phyloP scores from a whole-genome alignment of 2,888 invertebrate species.

The Cactoblastis cactorum region DNA sequence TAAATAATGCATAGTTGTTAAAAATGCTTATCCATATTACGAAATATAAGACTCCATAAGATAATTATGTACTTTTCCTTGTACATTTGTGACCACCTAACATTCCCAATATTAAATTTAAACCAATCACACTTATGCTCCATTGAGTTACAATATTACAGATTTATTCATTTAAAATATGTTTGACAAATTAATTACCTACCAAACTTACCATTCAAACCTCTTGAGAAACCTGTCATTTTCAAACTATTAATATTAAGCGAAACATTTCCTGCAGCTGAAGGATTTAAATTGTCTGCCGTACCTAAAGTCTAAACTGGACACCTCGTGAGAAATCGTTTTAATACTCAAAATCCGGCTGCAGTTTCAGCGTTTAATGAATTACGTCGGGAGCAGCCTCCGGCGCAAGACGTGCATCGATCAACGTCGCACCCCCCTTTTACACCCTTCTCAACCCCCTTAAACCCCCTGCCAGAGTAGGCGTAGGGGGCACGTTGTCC shows the following conservation, averaged over 20 bases:
- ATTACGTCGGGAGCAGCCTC: constrained; percentile 79
- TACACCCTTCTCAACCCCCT: constrained; percentile 30
- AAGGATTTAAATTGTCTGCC: constrained; percentile 42
- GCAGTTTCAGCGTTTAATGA: constrained; percentile 79
- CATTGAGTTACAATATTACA: no score
- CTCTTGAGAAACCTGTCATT: background rate
- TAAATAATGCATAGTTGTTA: no score
- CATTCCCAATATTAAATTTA: no score
- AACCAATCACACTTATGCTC: no score
- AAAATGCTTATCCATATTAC: no score
- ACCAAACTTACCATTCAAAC: no score
- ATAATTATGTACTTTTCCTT: no score
- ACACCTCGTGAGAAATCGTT: constrained; percentile 77
- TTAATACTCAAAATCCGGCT: constrained; percentile 78
- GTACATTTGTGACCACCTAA: no score
- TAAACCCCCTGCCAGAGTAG: constrained; percentile 42
- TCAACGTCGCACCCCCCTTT: constrained; percentile 77
- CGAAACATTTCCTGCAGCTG: constrained; percentile 13
- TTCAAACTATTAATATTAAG: background rate
- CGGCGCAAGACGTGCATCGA: constrained; percentile 83
- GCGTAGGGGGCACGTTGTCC: constrained; percentile 56
- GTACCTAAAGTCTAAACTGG: constrained; percentile 61
- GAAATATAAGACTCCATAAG: no score
- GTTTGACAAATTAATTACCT: no score
- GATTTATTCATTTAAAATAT: no score